phyloP scores from a whole-genome alignment of 1,140 invertebrate genomes.

The Drosophila bocqueti region DNA sequence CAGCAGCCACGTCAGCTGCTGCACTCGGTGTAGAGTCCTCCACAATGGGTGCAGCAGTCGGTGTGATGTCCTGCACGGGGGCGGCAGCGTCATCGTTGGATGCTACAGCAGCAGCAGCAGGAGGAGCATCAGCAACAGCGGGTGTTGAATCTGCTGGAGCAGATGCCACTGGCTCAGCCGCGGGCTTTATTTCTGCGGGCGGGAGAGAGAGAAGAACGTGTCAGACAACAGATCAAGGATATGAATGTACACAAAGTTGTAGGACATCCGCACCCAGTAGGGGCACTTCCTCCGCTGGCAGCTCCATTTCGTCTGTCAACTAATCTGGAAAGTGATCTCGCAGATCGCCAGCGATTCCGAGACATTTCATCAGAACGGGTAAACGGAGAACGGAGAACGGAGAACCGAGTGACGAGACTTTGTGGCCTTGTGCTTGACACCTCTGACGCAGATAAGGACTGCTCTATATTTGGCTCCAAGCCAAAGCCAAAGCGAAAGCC shows the following conservation, averaged over 20 bases:
- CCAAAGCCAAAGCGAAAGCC: neutral
- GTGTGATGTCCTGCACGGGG: neutral
- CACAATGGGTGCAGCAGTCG: neutral
- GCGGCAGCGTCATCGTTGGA: neutral
- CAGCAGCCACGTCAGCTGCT: neutral
- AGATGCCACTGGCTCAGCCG: constrained; percentile 19
- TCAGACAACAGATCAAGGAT: neutral
- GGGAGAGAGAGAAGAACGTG: constrained; percentile 5
- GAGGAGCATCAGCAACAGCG: too few relatives aligned
- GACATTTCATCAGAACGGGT: constrained; percentile 50
- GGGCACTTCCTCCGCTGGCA: constrained; percentile 51
- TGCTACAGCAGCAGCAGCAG: neutral
- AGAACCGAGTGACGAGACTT: constrained; percentile 3
- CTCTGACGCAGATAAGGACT: constrained; percentile 33
- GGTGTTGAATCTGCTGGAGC: constrained; percentile 5
- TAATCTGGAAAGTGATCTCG: constrained; percentile 1
- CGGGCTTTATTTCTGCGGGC: constrained; percentile 54
- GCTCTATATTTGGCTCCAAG: constrained; percentile 27
- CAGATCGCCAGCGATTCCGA: neutral
- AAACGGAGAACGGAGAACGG: constrained; percentile 9
- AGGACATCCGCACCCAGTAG: constrained; percentile 49
- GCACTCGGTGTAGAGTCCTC: neutral
- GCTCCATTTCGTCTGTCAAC: constrained; percentile 41
- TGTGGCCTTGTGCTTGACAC: constrained; percentile 41
- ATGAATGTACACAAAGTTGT: neutral